A percentile compares a stretch with the other conserved stretches of the same genome.
Conservation (phyloP, 2,888 invertebrate species). For the Laspeyria flexula region DNA sequence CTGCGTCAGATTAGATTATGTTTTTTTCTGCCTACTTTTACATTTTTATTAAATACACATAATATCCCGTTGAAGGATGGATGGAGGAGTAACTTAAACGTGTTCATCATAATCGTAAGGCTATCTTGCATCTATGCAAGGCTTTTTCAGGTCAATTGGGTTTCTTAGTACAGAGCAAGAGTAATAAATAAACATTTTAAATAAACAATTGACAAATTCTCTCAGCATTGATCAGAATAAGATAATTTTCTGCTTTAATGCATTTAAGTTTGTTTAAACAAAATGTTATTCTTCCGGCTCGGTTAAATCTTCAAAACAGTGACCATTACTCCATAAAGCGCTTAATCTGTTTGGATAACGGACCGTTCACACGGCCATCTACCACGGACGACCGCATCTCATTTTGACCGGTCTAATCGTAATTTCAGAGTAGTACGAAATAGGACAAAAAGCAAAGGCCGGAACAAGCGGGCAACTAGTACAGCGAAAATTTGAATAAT, state of each 20-base stretch:
- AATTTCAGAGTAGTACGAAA: conserved; percentile 80
- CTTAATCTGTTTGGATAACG: conserved; percentile 76
- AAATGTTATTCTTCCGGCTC: conserved; percentile 38
- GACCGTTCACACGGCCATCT: conserved; percentile 81
- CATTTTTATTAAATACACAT: too few relatives aligned
- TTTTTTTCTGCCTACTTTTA: too few relatives aligned
- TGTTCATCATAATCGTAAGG: too few relatives aligned
- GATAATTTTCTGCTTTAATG: conserved; percentile 27
- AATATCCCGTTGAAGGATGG: too few relatives aligned
- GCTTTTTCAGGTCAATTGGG: too few relatives aligned
- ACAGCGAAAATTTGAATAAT: conserved; percentile 85
- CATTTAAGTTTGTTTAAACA: conserved; percentile 22
- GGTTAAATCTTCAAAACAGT: conserved; percentile 24
- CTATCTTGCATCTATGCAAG: too few relatives aligned
- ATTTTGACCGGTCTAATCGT: conserved; percentile 81
- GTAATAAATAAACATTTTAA: too few relatives aligned
- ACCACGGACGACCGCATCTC: conserved; percentile 80
- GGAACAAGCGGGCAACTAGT: conserved; percentile 84
- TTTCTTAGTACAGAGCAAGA: too few relatives aligned
- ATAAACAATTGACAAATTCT: neutral
- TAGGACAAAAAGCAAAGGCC: conserved; percentile 81
- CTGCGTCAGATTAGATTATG: too few relatives aligned
- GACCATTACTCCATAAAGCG: conserved; percentile 54
- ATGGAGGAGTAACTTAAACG: too few relatives aligned
- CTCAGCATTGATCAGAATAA: conserved; percentile 13